Conservation (phyloP, 2,113 vertebrate genomes). For the Eurystomus gularis region DNA sequence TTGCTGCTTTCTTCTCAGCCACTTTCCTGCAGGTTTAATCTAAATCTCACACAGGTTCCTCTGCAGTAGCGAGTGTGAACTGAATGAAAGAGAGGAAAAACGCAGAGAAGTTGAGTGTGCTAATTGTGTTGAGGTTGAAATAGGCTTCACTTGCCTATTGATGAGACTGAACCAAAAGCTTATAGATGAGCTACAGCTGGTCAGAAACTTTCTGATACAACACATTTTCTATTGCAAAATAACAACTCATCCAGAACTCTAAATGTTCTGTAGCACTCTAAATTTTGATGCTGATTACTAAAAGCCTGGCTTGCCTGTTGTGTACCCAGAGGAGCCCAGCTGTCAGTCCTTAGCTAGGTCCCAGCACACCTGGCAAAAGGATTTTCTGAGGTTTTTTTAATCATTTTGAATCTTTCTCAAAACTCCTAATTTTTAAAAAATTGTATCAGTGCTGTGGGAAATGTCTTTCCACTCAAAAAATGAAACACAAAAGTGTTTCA, state of each 20-base stretch:
- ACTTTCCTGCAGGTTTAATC: neutral
- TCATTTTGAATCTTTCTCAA: neutral
- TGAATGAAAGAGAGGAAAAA: neutral
- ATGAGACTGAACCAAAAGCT: neutral
- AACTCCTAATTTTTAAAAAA: neutral
- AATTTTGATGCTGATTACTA: neutral
- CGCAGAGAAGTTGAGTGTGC: neutral
- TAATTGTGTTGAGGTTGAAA: constrained; percentile 8
- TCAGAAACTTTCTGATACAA: neutral
- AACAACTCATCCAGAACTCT: neutral
- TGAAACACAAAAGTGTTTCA: neutral
- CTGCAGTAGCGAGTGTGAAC: neutral
- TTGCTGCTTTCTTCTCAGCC: neutral
- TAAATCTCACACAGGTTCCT: neutral
- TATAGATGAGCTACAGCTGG: constrained; percentile 20
- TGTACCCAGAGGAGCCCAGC: neutral
- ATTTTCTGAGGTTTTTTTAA: neutral
- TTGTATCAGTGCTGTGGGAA: neutral
- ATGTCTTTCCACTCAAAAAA: neutral
- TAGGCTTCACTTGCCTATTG: constrained; percentile 7
- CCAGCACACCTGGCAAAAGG: neutral
- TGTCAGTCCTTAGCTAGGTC: neutral
- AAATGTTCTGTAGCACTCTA: neutral
- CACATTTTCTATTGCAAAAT: neutral
- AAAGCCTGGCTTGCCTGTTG: neutral